Base-by-base conservation (phyloP, 2,888 invertebrate genomes). In the Thecophora atra region DNA sequence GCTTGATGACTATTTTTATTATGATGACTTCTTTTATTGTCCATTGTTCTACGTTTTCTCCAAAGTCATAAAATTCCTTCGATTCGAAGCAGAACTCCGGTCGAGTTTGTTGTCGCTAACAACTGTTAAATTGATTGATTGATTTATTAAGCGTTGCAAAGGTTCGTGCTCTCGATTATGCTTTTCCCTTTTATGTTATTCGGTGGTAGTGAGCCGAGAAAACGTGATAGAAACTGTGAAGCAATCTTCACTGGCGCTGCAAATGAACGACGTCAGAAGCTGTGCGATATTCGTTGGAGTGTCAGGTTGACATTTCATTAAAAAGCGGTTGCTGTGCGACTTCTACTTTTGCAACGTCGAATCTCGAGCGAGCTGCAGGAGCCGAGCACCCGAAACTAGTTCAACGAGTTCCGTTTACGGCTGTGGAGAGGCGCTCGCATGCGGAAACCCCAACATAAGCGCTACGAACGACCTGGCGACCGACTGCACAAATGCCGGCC, bases 291-390 rank as follows among this genome's bases (percentile, higher is more conserved):
- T 30, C 17, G 24, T 52, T 30, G 26, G 47, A 54, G 66, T 54
- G 42, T 67, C 67, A 67, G 37, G 67, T 65, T 67, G 67, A 67
- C 67, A 67, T 67, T 67, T 67, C 37, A 19, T 21, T 28, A 52
- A 37, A 42, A n/a, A 24, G 19, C n/a, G 15, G 21, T 58, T 24
- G 28, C 58, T 58, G n/a, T n/a, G 24, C 58, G 17, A 15, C 17
- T 58, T 54, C 44, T 44, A 13, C 44, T 54, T 24, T 58, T 58
- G 58, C 26, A 17, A 24, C 28, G 26, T 26, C 7, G 28, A 26
- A 28, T 15, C 4, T 26, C 17, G 58, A 6, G 58, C 28, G 58
- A 28, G 28, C 15, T 24, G 58, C 15, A 7, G 17, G 17, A 44
- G 47, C 42, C 15, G 47, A 26, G 54, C 67, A 67, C 30, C n/a